Conservation (phyloP, 2,888 invertebrate genomes). For the Abrostola triplasia region DNA sequence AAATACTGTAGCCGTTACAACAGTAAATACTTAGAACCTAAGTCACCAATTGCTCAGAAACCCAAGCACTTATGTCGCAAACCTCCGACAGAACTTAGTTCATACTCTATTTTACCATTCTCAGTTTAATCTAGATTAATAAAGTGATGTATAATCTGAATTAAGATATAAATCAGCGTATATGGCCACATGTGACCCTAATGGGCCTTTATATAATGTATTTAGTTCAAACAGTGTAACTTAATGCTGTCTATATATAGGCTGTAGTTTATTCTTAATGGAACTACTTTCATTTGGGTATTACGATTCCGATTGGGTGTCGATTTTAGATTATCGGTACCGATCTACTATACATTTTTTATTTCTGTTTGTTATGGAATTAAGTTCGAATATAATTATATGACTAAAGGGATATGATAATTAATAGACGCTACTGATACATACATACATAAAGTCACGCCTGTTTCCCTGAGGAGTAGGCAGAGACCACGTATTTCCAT, state of each 20-base stretch:
- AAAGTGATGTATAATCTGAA: conserved; percentile 25
- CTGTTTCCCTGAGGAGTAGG: too few relatives aligned
- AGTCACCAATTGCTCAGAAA: too few relatives aligned
- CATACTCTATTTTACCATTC: conserved; percentile 10
- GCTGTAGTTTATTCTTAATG: conserved; percentile 15
- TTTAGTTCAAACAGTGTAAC: conserved; percentile 29
- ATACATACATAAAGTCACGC: too few relatives aligned
- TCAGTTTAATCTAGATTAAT: not conserved
- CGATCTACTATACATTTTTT: too few relatives aligned
- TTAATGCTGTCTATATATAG: conserved; percentile 49
- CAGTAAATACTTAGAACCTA: too few relatives aligned
- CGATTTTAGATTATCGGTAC: not conserved
- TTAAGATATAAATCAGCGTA: conserved; percentile 55
- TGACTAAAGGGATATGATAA: too few relatives aligned
- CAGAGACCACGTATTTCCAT: too few relatives aligned
- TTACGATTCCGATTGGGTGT: conserved; percentile 12
- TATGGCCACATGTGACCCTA: conserved; percentile 32
- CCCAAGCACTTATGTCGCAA: too few relatives aligned
- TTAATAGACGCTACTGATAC: too few relatives aligned
- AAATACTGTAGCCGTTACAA: too few relatives aligned
- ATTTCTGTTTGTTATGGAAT: too few relatives aligned
- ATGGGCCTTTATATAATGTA: conserved; percentile 38
- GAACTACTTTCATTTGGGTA: conserved; percentile 27
- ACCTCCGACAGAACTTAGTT: not conserved
- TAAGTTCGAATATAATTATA: too few relatives aligned